Percentiles rank a stretch among this genome's conserved stretches.
These are phyloP conservation scores for Chrysolina oricalcia DNA, from an alignment of 2,888 invertebrate genomes.

Conservation along the genomic window DNA sequence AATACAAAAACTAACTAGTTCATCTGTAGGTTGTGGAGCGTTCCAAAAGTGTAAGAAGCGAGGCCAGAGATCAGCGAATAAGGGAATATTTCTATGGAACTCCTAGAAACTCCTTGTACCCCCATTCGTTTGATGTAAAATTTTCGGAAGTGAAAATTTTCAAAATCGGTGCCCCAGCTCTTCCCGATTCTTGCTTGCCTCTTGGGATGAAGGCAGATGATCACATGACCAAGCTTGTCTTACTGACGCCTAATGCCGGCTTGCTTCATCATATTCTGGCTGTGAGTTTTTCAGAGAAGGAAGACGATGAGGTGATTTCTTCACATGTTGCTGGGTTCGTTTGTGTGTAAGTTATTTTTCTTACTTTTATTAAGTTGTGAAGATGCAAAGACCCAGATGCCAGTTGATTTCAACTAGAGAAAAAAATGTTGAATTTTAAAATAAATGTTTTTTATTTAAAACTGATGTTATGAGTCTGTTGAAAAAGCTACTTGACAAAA, in stretches of 20 bases:
- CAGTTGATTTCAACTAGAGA: too few relatives aligned
- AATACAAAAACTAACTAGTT: slow-evolving; percentile 27
- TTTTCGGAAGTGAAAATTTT: slow-evolving; percentile 92
- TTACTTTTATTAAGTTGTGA: slow-evolving; percentile 57
- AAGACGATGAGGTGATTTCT: slow-evolving; percentile 89
- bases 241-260: slow-evolving; percentile 83
- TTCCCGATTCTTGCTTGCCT: slow-evolving; percentile 97
- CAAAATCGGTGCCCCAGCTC: slow-evolving; percentile 93
- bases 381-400: too few relatives aligned
- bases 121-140: slow-evolving; percentile 95
- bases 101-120: slow-evolving; percentile 81
- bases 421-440: too few relatives aligned
- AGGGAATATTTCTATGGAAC: slow-evolving; percentile 98
- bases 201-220: slow-evolving; percentile 96
- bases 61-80: slow-evolving; percentile 86
- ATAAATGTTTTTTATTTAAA: too few relatives aligned
- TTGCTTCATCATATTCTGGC: slow-evolving; percentile 92
- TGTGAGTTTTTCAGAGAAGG: slow-evolving; percentile 88
- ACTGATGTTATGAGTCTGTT: too few relatives aligned
- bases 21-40: slow-evolving; percentile 86
- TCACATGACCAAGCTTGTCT: slow-evolving; percentile 90
- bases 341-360: slow-evolving; percentile 84
- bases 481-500: too few relatives aligned
- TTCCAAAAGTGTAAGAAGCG: slow-evolving; percentile 80
- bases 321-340: slow-evolving; percentile 93